Conservation (phyloP, 2,888 invertebrate species). For the Belgica antarctica region DNA sequence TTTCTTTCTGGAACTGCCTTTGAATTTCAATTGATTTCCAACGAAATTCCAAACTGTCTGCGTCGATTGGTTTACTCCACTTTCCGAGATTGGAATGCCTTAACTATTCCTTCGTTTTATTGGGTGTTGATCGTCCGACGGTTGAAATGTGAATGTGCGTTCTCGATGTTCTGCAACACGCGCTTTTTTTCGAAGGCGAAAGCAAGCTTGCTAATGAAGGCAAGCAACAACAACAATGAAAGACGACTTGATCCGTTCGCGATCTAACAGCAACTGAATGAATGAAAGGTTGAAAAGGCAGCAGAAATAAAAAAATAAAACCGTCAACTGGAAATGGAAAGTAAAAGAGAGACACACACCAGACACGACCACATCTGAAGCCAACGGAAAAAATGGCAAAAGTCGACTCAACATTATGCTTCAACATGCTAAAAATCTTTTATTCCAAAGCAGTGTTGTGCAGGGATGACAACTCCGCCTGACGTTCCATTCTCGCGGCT, state of each 20-base stretch:
- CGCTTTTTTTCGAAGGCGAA: neutral
- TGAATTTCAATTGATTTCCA: slow-evolving; percentile 9
- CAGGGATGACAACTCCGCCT: too few relatives aligned
- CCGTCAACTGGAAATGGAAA: slow-evolving; percentile 38
- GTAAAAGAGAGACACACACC: slow-evolving; percentile 27
- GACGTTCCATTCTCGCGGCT: neutral
- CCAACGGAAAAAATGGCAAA: neutral
- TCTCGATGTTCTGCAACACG: too few relatives aligned
- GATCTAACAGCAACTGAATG: slow-evolving; percentile 33
- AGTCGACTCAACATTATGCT: neutral
- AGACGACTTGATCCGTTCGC: slow-evolving; percentile 13
- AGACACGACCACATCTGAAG: neutral
- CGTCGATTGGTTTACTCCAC: neutral
- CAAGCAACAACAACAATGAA: neutral
- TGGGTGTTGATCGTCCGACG: neutral
- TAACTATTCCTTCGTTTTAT: neutral
- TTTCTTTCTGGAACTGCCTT: neutral
- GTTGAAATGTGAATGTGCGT: too few relatives aligned
- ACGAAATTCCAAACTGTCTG: neutral
- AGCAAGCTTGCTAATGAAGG: neutral
- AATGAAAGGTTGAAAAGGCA: slow-evolving; percentile 8
- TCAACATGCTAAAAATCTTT: too few relatives aligned
- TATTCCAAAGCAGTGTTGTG: too few relatives aligned
- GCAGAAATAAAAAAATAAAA: slow-evolving; percentile 27
- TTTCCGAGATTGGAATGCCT: neutral